A percentile compares a stretch with the other conserved stretches of the same genome.
Conservation (phyloP, 2,888 invertebrate species). For the Incurvaria masculella region DNA sequence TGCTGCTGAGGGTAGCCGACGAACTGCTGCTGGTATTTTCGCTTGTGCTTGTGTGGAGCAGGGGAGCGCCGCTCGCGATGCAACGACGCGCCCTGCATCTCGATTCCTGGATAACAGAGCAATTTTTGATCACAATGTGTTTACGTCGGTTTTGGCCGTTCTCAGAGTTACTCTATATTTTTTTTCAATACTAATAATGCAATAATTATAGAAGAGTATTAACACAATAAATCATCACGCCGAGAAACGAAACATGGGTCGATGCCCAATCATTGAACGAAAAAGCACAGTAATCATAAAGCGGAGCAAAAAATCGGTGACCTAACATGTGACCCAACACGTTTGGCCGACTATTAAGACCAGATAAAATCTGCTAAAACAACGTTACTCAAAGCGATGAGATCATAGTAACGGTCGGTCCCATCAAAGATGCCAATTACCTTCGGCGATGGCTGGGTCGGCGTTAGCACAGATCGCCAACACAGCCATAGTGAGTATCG, state of each 20-base stretch:
- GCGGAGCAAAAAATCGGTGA: too few relatives aligned
- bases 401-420: background rate
- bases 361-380: background rate
- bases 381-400: background rate
- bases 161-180: too few relatives aligned
- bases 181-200: too few relatives aligned
- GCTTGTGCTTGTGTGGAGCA: background rate
- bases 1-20: constrained; percentile 13
- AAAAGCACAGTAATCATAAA: too few relatives aligned
- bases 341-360: too few relatives aligned
- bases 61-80: background rate
- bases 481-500: background rate
- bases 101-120: background rate
- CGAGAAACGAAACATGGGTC: too few relatives aligned
- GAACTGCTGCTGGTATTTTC: background rate
- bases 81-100: background rate
- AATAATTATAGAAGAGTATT: too few relatives aligned
- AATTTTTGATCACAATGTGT: too few relatives aligned
- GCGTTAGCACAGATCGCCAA: background rate
- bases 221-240: too few relatives aligned
- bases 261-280: too few relatives aligned
- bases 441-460: background rate
- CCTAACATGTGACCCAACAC: too few relatives aligned
- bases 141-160: too few relatives aligned
- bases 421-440: background rate